These are phyloP conservation scores for Vicugna pacos DNA, from an alignment of 2,113 vertebrate species.

Conservation along the genomic window DNA sequence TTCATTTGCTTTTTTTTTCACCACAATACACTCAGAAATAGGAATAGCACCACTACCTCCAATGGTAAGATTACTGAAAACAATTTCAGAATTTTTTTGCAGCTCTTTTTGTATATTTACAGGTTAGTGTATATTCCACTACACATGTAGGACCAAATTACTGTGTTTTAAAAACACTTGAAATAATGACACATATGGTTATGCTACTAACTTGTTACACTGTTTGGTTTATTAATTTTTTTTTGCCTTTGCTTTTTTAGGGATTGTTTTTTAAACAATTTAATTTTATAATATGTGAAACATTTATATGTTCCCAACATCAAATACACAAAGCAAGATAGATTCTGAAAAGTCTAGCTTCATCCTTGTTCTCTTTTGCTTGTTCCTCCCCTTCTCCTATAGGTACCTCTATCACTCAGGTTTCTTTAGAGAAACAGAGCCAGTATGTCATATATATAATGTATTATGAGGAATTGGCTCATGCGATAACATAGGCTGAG, in stretches of 20 bases:
- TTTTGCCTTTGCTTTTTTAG: background rate
- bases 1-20: background rate
- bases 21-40: background rate
- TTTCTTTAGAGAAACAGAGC: background rate
- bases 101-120: background rate
- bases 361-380: background rate
- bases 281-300: background rate
- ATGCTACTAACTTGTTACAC: background rate
- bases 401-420: background rate
- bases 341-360: background rate
- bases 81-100: background rate
- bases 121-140: background rate
- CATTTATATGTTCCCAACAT: background rate
- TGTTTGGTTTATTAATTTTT: background rate
- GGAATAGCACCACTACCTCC: background rate
- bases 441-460: background rate
- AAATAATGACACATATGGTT: background rate
- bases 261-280: background rate
- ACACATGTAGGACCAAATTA: background rate
- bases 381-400: background rate
- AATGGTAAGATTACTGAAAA: background rate
- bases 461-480: background rate
- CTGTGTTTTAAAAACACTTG: constrained; percentile 23
- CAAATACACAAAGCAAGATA: background rate
- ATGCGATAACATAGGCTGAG: background rate